Percentiles rank a stretch among this genome's conserved stretches.
phyloP scores from a whole-genome alignment of 2,888 invertebrate species.

The Platycnemis pennipes region DNA sequence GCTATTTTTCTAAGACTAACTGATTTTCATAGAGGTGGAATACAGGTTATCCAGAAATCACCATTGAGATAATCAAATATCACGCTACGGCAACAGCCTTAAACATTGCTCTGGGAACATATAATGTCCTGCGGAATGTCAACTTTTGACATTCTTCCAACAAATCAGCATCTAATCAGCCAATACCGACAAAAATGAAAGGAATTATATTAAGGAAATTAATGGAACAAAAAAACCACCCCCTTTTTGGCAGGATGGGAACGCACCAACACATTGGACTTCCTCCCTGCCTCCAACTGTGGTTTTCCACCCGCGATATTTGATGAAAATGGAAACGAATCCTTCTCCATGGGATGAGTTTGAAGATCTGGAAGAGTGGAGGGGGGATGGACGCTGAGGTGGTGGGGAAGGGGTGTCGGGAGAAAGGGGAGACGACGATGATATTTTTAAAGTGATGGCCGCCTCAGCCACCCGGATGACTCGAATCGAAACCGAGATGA shows the following conservation, averaged over 20 bases:
- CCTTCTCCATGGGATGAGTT: neutral
- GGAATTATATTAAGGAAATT: neutral
- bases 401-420: neutral
- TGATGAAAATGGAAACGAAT: conserved; percentile 54
- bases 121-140: neutral
- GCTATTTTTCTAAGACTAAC: too few relatives aligned
- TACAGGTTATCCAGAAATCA: too few relatives aligned
- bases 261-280: conserved; percentile 2
- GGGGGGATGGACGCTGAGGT: neutral
- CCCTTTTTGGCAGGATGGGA: neutral
- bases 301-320: conserved; percentile 53
- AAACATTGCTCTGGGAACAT: neutral
- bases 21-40: too few relatives aligned
- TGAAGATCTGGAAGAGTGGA: neutral
- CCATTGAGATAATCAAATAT: neutral
- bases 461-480: conserved; percentile 42
- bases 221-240: neutral
- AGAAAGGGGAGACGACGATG: conserved; percentile 3
- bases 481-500: conserved; percentile 58
- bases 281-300: neutral
- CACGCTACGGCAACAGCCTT: neutral
- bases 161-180: conserved; percentile 54
- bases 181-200: neutral
- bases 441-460: conserved; percentile 52
- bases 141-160: neutral